Conservation (phyloP, 2,797 vertebrate genomes). For the Xyrichtys novacula region DNA sequence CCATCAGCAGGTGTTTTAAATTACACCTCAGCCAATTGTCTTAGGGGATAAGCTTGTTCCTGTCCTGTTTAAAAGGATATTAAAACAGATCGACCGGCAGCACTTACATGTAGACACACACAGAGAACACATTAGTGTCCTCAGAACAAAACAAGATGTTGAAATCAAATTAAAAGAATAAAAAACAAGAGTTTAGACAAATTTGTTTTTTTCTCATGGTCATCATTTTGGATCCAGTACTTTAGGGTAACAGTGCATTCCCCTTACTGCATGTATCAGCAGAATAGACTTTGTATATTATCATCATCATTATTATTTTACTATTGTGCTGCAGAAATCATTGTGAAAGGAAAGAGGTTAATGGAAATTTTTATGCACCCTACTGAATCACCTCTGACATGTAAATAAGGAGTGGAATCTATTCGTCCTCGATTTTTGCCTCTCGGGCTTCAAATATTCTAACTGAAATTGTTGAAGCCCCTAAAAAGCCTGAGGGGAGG, state of each 20-base stretch:
- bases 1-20: not conserved
- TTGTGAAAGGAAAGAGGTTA: not conserved
- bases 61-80: not conserved
- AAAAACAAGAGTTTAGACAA: no score
- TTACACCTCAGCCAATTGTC: not conserved
- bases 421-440: not conserved
- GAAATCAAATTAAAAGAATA: no score
- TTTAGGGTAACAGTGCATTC: no score
- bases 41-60: not conserved
- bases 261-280: no score
- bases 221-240: no score
- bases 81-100: not conserved
- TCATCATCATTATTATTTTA: no score
- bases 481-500: not conserved
- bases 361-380: not conserved
- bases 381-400: not conserved
- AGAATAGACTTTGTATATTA: no score
- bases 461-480: not conserved
- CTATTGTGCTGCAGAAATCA: not conserved
- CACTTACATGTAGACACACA: no score
- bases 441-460: not conserved
- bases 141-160: no score
- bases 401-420: not conserved
- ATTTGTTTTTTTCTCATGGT: no score
- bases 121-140: no score